phyloP scores from a whole-genome alignment of 2,797 vertebrate species.

The Tragopan temminckii region DNA sequence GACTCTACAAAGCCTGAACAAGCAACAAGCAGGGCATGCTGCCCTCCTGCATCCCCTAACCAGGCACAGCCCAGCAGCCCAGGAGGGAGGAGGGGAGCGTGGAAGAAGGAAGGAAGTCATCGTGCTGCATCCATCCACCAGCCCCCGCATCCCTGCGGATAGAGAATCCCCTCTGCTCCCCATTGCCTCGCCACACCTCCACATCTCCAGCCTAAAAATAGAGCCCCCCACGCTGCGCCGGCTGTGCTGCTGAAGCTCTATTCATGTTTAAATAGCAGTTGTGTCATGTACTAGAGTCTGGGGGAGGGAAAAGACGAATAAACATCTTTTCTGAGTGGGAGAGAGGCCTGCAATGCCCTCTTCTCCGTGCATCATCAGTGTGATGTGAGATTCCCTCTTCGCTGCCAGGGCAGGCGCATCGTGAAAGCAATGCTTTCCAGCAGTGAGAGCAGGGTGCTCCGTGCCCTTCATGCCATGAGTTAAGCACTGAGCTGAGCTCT shows the following conservation, averaged over 20 bases:
- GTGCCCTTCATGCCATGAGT: background rate
- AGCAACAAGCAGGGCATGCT: too few relatives aligned
- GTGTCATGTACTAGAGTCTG: background rate
- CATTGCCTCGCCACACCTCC: slow-evolving; percentile 39
- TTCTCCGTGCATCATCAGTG: background rate
- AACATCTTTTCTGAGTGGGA: background rate
- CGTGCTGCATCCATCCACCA: background rate
- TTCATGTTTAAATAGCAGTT: background rate
- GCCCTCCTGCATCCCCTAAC: too few relatives aligned
- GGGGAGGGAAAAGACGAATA: slow-evolving; percentile 41
- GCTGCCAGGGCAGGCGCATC: fast-evolving
- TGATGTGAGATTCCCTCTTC: background rate
- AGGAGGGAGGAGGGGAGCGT: background rate
- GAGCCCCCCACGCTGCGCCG: slow-evolving; percentile 24
- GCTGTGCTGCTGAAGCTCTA: background rate
- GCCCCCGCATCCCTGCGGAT: slow-evolving; percentile 38
- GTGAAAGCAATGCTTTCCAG: background rate
- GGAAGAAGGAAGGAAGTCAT: background rate
- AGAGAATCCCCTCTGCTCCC: slow-evolving; percentile 44
- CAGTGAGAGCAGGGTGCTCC: background rate
- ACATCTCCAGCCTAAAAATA: slow-evolving; percentile 59
- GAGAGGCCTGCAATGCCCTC: background rate
- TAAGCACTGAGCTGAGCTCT: background rate
- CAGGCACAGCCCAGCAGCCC: background rate
- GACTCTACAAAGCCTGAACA: too few relatives aligned